These are phyloP conservation scores for Calonectris borealis DNA, from an alignment of 2,113 vertebrate species.

Conservation along the genomic window DNA sequence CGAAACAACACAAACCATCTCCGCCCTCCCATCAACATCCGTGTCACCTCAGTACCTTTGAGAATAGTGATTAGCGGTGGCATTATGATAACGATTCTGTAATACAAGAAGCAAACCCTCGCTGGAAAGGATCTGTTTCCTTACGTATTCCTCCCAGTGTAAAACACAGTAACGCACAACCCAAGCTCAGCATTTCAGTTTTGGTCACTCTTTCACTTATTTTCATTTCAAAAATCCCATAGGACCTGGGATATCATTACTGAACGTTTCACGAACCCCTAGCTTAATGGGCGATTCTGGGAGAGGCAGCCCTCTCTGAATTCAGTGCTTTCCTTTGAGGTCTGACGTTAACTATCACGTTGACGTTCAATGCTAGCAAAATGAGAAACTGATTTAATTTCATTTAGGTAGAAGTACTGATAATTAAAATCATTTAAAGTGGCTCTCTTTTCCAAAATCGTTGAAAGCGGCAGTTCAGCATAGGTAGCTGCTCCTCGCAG, in stretches of 20 bases:
- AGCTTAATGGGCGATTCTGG: neutral
- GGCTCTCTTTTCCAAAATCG: neutral
- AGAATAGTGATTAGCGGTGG: neutral
- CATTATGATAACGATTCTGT: neutral
- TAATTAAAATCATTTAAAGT: neutral
- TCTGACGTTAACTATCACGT: neutral
- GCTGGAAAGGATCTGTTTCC: neutral
- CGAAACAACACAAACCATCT: neutral
- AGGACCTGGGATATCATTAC: neutral
- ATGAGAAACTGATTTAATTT: neutral
- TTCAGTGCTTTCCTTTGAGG: neutral
- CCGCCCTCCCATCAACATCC: neutral
- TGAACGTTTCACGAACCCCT: neutral
- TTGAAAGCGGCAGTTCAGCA: neutral
- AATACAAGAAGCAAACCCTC: neutral
- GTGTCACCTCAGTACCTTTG: neutral
- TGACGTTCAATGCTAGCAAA: neutral
- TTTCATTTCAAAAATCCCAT: neutral
- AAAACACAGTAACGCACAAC: neutral
- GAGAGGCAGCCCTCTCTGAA: neutral
- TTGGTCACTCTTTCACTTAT: neutral
- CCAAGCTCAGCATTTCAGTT: neutral
- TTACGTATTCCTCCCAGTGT: neutral
- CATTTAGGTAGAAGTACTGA: neutral
- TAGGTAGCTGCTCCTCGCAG: neutral